These are phyloP conservation scores for Cosmia pyralina DNA, from an alignment of 2,888 invertebrate genomes.

Conservation along the genomic window DNA sequence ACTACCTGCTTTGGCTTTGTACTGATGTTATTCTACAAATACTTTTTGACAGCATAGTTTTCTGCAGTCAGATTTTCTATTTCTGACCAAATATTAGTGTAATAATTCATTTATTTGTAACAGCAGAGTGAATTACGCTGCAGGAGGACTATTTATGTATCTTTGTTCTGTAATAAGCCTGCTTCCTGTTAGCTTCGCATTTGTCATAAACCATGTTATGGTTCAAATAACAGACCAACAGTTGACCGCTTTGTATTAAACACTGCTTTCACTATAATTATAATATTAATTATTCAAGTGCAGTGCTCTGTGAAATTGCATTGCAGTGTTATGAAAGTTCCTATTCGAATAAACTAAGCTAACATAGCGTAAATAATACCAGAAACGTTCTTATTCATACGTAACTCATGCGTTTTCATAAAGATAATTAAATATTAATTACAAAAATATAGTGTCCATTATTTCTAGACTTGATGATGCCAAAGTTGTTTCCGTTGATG, in stretches of 20 bases:
- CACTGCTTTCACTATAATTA: constrained; percentile 75
- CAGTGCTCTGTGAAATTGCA: constrained; percentile 77
- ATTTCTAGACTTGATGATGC: background rate
- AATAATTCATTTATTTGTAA: constrained; percentile 17
- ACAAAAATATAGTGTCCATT: background rate
- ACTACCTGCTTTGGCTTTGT: background rate
- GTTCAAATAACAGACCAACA: constrained; percentile 57
- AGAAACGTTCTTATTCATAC: constrained; percentile 26
- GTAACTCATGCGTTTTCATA: constrained; percentile 17
- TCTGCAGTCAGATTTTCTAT: constrained; percentile 1
- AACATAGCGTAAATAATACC: constrained; percentile 61
- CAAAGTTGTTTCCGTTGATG: constrained; percentile 12
- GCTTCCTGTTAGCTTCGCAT: constrained; percentile 51
- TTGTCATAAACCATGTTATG: constrained; percentile 60
- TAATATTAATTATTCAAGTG: constrained; percentile 77
- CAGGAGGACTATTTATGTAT: constrained; percentile 2
- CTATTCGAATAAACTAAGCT: constrained; percentile 54
- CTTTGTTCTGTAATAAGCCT: constrained; percentile 42
- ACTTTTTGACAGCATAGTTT: background rate
- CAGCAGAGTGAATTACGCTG: constrained; percentile 8
- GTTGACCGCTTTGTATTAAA: constrained; percentile 63
- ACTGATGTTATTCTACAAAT: background rate
- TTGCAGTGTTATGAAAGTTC: constrained; percentile 65
- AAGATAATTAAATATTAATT: background rate
- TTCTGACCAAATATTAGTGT: background rate